These are phyloP conservation scores for Calameuta filiformis DNA, from an alignment of 2,888 invertebrate genomes.

Conservation along the genomic window DNA sequence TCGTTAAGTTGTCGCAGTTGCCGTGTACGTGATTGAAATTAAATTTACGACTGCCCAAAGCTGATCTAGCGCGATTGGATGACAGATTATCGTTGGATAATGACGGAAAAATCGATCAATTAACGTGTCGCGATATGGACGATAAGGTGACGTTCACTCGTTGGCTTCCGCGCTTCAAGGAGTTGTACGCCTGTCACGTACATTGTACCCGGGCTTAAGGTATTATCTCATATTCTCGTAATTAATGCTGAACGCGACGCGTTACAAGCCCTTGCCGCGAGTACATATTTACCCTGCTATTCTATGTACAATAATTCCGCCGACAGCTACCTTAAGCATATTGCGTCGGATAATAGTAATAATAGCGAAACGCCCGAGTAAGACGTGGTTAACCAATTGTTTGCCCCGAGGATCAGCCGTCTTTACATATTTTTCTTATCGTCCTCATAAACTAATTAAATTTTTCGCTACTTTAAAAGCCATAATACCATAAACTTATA, in stretches of 20 bases:
- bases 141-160: background rate
- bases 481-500: background rate
- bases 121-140: slow-evolving; percentile 4
- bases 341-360: background rate
- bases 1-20: slow-evolving; percentile 38
- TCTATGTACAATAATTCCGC: background rate
- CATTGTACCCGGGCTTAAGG: background rate
- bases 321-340: background rate
- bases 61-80: background rate
- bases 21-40: slow-evolving; percentile 27
- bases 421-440: background rate
- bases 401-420: background rate
- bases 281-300: background rate
- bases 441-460: background rate
- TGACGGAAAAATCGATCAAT: slow-evolving; percentile 3
- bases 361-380: background rate
- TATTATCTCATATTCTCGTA: slow-evolving; percentile 5
- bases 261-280: background rate
- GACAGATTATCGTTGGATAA: slow-evolving; percentile 4
- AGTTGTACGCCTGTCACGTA: slow-evolving; percentile 5
- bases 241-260: background rate
- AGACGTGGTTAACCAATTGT: background rate
- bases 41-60: slow-evolving; percentile 29
- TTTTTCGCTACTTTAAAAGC: background rate
- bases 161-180: slow-evolving; percentile 1